Conservation (phyloP, 2,797 vertebrate species). For the Masticophis lateralis region DNA sequence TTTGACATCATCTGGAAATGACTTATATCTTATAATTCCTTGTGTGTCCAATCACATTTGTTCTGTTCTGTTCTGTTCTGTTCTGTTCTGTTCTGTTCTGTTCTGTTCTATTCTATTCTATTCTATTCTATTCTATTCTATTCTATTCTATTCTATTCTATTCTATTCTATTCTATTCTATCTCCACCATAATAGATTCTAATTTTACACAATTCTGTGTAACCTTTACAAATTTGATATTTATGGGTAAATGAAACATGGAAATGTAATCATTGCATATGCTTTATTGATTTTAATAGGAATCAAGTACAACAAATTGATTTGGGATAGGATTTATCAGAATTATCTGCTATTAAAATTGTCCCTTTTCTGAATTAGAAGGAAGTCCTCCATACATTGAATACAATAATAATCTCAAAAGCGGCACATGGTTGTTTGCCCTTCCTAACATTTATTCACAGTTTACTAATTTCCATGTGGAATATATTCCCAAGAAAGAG, state of each 20-base stretch:
- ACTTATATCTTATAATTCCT: background rate
- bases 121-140: too few species aligned
- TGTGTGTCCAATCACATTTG: too few species aligned
- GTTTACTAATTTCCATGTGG: constrained; percentile 3
- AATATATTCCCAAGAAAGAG: background rate
- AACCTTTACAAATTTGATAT: background rate
- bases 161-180: too few species aligned
- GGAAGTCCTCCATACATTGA: background rate
- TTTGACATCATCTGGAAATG: background rate
- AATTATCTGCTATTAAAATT: background rate
- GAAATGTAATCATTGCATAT: background rate
- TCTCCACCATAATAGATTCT: background rate
- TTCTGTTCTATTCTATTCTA: too few species aligned
- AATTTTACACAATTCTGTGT: background rate
- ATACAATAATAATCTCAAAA: background rate
- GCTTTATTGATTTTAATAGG: background rate
- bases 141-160: too few species aligned
- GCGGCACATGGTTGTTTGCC: background rate
- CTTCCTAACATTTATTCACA: background rate
- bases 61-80: too few species aligned
- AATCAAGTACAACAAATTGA: background rate
- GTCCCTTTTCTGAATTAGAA: background rate
- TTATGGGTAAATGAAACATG: background rate
- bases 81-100: too few species aligned
- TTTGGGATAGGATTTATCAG: background rate